Base-by-base conservation (phyloP, 2,113 vertebrate genomes). In the Eulemur rufifrons region DNA sequence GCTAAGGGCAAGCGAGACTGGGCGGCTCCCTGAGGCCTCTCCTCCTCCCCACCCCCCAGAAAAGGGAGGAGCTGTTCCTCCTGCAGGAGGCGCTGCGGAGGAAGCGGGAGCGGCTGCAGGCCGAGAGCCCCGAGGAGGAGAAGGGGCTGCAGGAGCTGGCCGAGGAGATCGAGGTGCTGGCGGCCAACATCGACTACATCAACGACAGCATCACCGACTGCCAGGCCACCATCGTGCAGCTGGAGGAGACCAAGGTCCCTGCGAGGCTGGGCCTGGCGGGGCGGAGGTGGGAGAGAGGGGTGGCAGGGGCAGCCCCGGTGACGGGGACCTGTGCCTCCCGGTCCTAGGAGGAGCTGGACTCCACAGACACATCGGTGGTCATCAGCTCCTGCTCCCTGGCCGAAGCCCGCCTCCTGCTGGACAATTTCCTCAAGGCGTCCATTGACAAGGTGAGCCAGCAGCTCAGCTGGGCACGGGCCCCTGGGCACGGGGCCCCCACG, bases 341-440 rank as follows among this genome's bases (percentile, higher is more conserved):
- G 8, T 94, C 89, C 5, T 97, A 99, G 99, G 99, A 99, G 97
- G 99, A 99, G 98, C 98, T 99, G 98, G 99, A 99, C 98, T 99
- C 99, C 0, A 99, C 99, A 0, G 99, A 99, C 98, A 99, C 99
- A 0, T 99, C 99, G 0, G 99, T 99, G 96, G 99, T 99, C 95
- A 99, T 99, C 98, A 99, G 99, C 97, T 99, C 99, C 95, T 99
- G 99, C 95, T 99, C 99, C 4, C 97, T 99, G 98, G 99, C 99
- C 0, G 99, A 99, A 98, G 99, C 99, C 0, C 99, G 99, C 32
- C 99, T 99, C 85, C 99, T 99, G 95, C 98, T 99, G 98, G 99
- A 99, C 95, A 99, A 99, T 97, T 99, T 99, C 97, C 98, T 99
- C 74, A 99, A 99, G 96, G 99, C 99, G 0, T 99, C 99, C 64